Base-by-base conservation (phyloP, 2,797 vertebrate genomes). In the Ispidina picta region DNA sequence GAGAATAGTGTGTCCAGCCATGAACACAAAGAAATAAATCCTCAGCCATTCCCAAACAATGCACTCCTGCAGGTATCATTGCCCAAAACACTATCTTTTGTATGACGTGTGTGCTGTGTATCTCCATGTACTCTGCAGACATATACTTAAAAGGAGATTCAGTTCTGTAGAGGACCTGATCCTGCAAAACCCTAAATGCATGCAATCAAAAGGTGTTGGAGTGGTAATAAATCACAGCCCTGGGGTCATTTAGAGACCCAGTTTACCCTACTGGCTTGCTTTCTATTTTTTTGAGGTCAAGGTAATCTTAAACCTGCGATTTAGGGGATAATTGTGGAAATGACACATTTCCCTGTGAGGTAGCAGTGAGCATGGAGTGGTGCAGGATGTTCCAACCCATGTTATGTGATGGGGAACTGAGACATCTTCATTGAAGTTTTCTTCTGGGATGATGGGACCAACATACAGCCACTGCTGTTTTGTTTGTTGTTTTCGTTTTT, bases 381-480 rank as follows among this genome's bases (percentile, higher is more conserved):
- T 26, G 26, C 20, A 44, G 44, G 28, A 71, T 2, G 9, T 19
- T 75, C 43, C 26, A 54, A 14, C 11, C 3, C 3, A 2, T 22
- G 41, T 56, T 2, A 2, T 52, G 41, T 0, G 0, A 18, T 1
- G 1, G 25, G 19, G 6, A 85, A 52, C 25, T 8, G 29, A 83
- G 20, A 25, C 7, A 16, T 54, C 33, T 70, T 3, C 0, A 17
- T 69, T 77, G 66, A 15, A 4, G 9, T 31, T 80, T 83, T 33
- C 8, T 16, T 49, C 29, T 35, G 22, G 23, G 22, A 29, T 46
- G 19, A 56, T 37, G 5, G 37, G 54, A 44, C 37, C 43, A 10
- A 37, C n/a, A 15, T 25, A 74, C 4, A 82, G 23, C 6, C 37
- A 23, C 12, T 44, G 18, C 4, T 49, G 5, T 37, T 14, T 37